Evolutionary conservation across 2,113 vertebrate genomes (phyloP).

Genomic region (Toxotes chatareus): DNA sequence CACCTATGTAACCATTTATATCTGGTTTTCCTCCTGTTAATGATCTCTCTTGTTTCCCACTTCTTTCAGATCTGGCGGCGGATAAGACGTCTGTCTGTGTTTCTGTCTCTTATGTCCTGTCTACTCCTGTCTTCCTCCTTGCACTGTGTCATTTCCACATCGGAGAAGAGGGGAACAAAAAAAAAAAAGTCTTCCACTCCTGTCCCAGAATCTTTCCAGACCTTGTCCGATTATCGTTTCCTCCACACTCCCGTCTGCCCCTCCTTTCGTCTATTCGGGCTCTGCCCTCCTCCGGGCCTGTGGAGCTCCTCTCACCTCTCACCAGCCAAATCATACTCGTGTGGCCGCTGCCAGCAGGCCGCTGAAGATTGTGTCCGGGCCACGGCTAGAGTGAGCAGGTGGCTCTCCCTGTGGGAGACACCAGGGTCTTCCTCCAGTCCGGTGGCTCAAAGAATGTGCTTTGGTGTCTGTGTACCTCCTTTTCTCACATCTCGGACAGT

Average conservation of each 20-base stretch:
- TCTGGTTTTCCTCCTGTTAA: neutral
- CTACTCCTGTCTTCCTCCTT: conserved; percentile 75
- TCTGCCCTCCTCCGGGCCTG: conserved; percentile 7
- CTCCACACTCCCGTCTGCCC: conserved; percentile 31
- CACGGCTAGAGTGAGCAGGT: conserved; percentile 44
- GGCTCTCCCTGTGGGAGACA: conserved; percentile 41
- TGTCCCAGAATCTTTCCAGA: conserved; percentile 61
- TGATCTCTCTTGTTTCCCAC: neutral
- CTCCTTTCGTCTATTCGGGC: conserved; percentile 40
- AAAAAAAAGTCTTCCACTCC: conserved; percentile 81
- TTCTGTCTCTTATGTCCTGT: conserved; percentile 65
- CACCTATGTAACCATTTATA: neutral
- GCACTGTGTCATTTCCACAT: conserved; percentile 78
- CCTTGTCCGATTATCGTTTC: conserved; percentile 57
- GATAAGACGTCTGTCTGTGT: conserved; percentile 70
- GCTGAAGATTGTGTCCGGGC: conserved; percentile 48
- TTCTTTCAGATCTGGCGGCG: conserved; percentile 83
- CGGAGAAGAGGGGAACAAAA: conserved; percentile 71
- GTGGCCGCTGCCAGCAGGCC: conserved; percentile 50
- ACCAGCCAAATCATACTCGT: conserved; percentile 58
- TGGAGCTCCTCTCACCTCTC: conserved; percentile 52
- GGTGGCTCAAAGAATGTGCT: conserved; percentile 40
- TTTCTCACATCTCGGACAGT: conserved; percentile 38
- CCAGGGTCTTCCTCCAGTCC: conserved; percentile 50
- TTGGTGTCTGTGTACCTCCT: conserved; percentile 45